Evolutionary conservation across 1,140 invertebrate species (phyloP).

Genomic region (Eriocheir sinensis): DNA sequence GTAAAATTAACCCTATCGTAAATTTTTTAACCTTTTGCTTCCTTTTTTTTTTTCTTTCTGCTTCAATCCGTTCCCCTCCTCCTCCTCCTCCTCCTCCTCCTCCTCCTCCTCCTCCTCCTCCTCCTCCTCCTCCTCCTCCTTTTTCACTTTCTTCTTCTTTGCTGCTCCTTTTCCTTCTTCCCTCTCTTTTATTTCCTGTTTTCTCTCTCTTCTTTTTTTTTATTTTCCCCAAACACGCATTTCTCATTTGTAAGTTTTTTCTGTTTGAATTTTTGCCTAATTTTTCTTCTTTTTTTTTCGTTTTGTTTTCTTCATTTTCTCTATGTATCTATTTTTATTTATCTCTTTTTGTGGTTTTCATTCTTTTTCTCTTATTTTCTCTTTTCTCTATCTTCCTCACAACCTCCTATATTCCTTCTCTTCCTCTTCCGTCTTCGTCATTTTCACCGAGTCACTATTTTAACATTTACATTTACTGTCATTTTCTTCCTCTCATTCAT

Average conservation of each 20-base stretch:
- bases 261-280: background rate
- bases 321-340: background rate
- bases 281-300: background rate
- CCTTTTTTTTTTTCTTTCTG: background rate
- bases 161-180: background rate
- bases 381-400: no score
- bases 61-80: background rate
- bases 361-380: background rate
- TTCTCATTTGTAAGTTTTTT: background rate
- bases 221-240: background rate
- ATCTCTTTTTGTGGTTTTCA: background rate
- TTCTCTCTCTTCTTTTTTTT: background rate
- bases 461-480: no score
- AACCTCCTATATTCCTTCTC: no score
- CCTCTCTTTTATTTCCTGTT: background rate
- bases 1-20: no score
- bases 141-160: background rate
- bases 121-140: background rate
- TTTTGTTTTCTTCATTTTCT: background rate
- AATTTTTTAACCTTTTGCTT: no score
- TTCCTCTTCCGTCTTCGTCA: no score
- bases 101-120: background rate
- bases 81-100: no score
- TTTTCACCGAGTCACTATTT: no score
- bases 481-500: no score